These are phyloP conservation scores for Oceanodroma tethys DNA, from an alignment of 2,113 vertebrate genomes.

Conservation along the genomic window DNA sequence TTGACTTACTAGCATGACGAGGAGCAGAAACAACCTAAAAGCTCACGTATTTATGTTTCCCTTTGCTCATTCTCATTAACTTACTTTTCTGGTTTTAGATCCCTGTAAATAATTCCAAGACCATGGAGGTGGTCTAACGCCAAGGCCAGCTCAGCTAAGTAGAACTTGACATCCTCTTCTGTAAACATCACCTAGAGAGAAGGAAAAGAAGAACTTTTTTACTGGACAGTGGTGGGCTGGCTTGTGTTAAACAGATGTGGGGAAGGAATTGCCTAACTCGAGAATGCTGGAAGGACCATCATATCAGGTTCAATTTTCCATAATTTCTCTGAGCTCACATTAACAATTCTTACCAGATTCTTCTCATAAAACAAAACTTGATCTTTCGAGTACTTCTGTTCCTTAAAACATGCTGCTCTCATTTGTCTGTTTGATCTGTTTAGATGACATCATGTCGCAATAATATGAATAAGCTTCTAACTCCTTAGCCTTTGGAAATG, in stretches of 20 bases:
- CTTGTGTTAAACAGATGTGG: accelerated
- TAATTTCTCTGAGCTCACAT: not conserved
- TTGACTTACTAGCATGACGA: not conserved
- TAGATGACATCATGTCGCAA: not conserved
- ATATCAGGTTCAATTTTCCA: not conserved
- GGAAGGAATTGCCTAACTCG: not conserved
- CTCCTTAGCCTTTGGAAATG: not conserved
- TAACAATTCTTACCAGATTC: not conserved
- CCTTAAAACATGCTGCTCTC: not conserved
- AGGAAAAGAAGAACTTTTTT: not conserved
- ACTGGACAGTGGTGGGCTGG: not conserved
- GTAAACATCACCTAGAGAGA: slow-evolving; percentile 86
- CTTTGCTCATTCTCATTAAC: not conserved
- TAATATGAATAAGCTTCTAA: not conserved
- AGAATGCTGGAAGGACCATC: not conserved
- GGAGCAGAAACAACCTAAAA: not conserved
- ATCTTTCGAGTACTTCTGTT: not conserved
- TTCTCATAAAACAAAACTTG: not conserved
- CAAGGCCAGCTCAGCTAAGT: slow-evolving; percentile 85
- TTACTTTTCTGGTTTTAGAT: slow-evolving; percentile 89
- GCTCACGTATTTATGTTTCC: not conserved
- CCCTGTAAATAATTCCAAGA: slow-evolving; percentile 87
- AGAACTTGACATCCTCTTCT: slow-evolving; percentile 89
- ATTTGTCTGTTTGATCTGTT: not conserved
- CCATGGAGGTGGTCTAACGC: slow-evolving; percentile 85